Evolutionary conservation across 2,888 invertebrate species (phyloP).

Genomic region (Cosmopolites sordidus): DNA sequence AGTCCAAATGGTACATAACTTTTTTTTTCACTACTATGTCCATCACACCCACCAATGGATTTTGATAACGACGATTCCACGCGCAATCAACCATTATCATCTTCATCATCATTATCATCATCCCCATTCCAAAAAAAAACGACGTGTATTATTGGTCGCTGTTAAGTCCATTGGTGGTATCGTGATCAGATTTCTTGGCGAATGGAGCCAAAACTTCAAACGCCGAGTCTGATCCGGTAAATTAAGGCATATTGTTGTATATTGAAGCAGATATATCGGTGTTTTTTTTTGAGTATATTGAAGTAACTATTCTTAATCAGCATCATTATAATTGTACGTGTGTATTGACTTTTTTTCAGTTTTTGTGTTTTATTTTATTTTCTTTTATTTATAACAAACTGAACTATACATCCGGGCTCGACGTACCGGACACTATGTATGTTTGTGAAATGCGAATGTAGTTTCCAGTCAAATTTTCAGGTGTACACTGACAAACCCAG

Average conservation of each 20-base stretch:
- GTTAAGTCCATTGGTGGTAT: background rate
- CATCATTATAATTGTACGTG: constrained; percentile 23
- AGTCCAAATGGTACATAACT: constrained; percentile 84
- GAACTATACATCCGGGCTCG: constrained; percentile 25
- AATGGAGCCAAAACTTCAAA: background rate
- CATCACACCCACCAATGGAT: background rate
- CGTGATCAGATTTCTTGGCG: background rate
- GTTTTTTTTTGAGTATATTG: constrained; percentile 14
- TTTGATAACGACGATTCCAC: background rate
- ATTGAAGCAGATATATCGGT: constrained; percentile 18
- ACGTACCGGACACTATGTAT: constrained; percentile 26
- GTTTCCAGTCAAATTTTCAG: background rate
- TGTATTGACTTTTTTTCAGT: constrained; percentile 15
- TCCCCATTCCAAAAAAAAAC: background rate
- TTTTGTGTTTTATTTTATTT: constrained; percentile 16
- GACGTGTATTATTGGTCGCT: background rate
- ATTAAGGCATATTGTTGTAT: constrained; percentile 17
- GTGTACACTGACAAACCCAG: background rate
- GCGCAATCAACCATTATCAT: background rate
- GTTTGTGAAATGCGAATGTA: constrained; percentile 33
- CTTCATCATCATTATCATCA: background rate
- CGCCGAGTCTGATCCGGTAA: background rate
- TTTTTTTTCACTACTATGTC: constrained; percentile 1
- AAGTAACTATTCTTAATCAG: constrained; percentile 19
- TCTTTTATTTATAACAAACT: constrained; percentile 16